Base-by-base conservation (phyloP, 2,888 invertebrate species). In the Adelphocoris suturalis region DNA sequence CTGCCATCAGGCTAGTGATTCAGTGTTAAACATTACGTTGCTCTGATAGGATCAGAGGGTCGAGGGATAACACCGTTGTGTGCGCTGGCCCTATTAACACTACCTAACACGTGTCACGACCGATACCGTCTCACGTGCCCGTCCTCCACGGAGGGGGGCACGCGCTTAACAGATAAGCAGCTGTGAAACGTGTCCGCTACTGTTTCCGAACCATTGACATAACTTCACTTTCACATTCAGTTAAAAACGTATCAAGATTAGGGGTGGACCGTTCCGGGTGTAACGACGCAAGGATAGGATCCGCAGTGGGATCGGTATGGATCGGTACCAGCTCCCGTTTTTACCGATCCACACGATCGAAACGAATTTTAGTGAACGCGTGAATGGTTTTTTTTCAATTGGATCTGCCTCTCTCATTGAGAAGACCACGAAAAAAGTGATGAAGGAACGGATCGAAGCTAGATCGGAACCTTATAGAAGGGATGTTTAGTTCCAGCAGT, bases 61-160 rank as follows among this genome's bases (percentile, higher is more conserved):
- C 68, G 23, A n/a, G 23, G 47, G 78, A 46, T 82, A 82, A 82
- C 48, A 52, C 78, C n/a, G 52, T 82, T 47, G 82, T 82, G 82
- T 82, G 82, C 82, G 52, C 82, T n/a, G 47, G 82, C 48, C 52
- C 82, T 48, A 82, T 82, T 82, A 82, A 52, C 46, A 81, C 47
- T 23, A 37, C 37, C 37, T 37, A 48, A 81, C 82, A 82, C 82
- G 82, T 82, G 82, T 82, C 52, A 46, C 14, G 82, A 11, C 19
- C 82, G 82, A 82, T 82, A 82, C 52, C 82, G 52, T 52, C 82
- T 82, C 82, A 82, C 82, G 82, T 52, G 82, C 37, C 47, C 47
- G 78, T 37, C 37, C 37, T 14, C 82, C 19, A 48, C 12, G 23
- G 82, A 23, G 14, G 52, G 48, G 23, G 55, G 47, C 37, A 37